These are phyloP conservation scores for Leguminivora glycinivorella DNA, from an alignment of 1,140 invertebrate species.

Conservation along the genomic window DNA sequence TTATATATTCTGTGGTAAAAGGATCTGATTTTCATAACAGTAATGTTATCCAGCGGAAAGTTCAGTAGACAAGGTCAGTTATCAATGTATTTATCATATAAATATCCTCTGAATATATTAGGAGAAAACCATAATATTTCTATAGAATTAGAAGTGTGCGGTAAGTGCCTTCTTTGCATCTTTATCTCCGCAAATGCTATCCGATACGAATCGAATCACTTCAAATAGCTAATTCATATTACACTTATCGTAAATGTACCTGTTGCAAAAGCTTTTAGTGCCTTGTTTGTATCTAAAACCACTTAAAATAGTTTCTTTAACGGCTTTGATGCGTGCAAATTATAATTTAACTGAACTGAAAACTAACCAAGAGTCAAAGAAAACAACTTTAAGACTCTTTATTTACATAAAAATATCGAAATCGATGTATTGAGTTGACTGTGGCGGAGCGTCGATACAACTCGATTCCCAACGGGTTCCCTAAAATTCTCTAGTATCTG, in stretches of 20 bases:
- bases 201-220: not conserved
- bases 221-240: not conserved
- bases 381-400: not conserved
- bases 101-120: not conserved
- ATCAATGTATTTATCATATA: no score
- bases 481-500: no score
- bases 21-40: no score
- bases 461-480: no score
- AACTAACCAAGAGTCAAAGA: not conserved
- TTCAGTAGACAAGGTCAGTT: no score
- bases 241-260: not conserved
- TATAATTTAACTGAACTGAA: not conserved
- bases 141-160: not conserved
- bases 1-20: no score
- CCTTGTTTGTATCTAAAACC: not conserved
- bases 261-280: not conserved
- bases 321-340: not conserved
- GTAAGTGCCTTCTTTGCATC: not conserved
- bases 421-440: slow-evolving; percentile 16
- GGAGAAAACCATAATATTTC: not conserved
- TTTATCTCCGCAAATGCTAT: not conserved
- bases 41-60: no score
- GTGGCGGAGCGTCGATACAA: no score
- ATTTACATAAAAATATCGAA: not conserved
- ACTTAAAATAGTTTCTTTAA: not conserved